Conservation (phyloP, 1,140 invertebrate genomes). For the Saccostrea echinata region DNA sequence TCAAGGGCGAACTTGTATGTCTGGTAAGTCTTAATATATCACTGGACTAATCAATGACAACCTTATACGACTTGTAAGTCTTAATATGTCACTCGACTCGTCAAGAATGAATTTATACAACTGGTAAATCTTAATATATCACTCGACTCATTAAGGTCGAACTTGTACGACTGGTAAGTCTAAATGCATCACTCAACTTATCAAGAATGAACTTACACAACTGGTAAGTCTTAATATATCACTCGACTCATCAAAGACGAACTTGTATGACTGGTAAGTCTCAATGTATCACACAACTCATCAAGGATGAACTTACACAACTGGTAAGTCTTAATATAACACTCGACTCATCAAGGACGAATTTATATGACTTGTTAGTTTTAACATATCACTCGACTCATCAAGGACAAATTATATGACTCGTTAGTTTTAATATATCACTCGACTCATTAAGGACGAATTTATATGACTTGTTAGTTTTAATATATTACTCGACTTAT, state of each 20-base stretch:
- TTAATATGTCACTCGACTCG: constrained; percentile 84
- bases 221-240: constrained; percentile 95
- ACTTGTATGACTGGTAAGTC: constrained; percentile 92
- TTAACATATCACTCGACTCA: constrained; percentile 95
- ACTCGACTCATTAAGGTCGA: constrained; percentile 98
- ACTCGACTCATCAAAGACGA: constrained; percentile 98
- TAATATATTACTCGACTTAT: no score
- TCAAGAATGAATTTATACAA: constrained; percentile 98
- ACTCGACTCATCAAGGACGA: constrained; percentile 98
- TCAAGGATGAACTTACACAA: constrained; percentile 98
- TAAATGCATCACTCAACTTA: constrained; percentile 86
- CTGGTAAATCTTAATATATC: constrained; percentile 95
- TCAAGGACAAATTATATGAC: constrained; percentile 98
- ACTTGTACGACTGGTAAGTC: constrained; percentile 92
- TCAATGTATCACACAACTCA: constrained; percentile 98
- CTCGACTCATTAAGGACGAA: constrained; percentile 98
- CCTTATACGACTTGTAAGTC: no score
- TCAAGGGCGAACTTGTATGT: no score
- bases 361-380: constrained; percentile 92
- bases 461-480: constrained; percentile 94
- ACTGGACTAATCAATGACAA: constrained; percentile 85
- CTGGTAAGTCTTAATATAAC: constrained; percentile 95
- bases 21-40: no score
- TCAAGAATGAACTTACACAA: constrained; percentile 80
- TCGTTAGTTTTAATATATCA: constrained; percentile 89